Percentiles rank a stretch among this genome's conserved stretches.
Conservation (phyloP, 2,797 vertebrate species). For the Clarias platycephalus region DNA sequence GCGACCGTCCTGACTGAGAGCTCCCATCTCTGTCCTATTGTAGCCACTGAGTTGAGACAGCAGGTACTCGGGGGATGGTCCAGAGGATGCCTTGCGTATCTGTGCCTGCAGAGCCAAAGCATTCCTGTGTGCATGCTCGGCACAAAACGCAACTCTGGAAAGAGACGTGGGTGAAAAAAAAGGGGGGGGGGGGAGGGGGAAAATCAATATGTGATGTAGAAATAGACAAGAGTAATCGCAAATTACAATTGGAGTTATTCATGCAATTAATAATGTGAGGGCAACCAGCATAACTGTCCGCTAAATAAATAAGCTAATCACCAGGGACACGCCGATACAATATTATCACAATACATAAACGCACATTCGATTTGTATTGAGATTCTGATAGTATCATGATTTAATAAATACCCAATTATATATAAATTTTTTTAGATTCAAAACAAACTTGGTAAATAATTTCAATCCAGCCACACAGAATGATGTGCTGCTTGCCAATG, state of each 20-base stretch:
- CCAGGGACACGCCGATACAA: too few relatives aligned
- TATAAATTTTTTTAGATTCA: too few relatives aligned
- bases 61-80: conserved; percentile 82
- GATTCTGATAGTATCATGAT: too few relatives aligned
- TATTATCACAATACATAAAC: too few relatives aligned
- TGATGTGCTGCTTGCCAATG: too few relatives aligned
- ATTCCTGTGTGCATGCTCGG: conserved; percentile 89
- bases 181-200: too few relatives aligned
- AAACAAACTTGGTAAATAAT: too few relatives aligned
- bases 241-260: neutral
- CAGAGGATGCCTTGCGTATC: conserved; percentile 82
- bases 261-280: neutral
- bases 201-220: neutral
- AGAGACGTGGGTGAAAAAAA: neutral
- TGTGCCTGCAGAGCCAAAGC: conserved; percentile 87
- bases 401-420: too few relatives aligned
- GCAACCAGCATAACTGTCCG: neutral
- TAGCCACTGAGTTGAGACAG: conserved; percentile 92
- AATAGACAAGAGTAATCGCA: neutral
- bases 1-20: conserved; percentile 75
- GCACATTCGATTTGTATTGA: too few relatives aligned
- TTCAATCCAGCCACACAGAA: too few relatives aligned
- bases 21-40: conserved; percentile 76
- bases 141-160: conserved; percentile 82
- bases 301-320: too few relatives aligned